Percentiles rank a stretch among this genome's conserved stretches.
Conservation (phyloP, 2,888 invertebrate species). For the Athalia cordata region DNA sequence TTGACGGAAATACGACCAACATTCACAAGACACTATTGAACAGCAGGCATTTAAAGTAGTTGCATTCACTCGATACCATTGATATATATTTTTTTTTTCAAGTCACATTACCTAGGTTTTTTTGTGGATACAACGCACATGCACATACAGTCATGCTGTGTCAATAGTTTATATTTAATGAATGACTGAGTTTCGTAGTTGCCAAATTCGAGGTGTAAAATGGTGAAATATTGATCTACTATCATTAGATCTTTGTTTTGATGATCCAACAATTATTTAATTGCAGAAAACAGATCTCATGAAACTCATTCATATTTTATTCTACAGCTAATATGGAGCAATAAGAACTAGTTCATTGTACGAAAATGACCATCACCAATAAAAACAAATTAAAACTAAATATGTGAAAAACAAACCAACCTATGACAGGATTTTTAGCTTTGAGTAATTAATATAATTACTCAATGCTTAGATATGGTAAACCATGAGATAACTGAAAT, state of each 20-base stretch:
- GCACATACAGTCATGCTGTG: constrained; percentile 51
- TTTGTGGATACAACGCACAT: constrained; percentile 46
- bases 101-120: constrained; percentile 33
- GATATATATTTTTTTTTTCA: constrained; percentile 32
- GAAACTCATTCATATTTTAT: constrained; percentile 53
- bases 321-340: constrained; percentile 45
- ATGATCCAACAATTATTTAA: not conserved
- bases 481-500: constrained; percentile 66
- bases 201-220: too few species aligned
- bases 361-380: constrained; percentile 21
- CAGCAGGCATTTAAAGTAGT: constrained; percentile 42
- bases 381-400: constrained; percentile 19
- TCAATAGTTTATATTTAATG: constrained; percentile 44
- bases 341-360: constrained; percentile 7
- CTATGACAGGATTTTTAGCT: constrained; percentile 48
- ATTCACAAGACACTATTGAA: constrained; percentile 43
- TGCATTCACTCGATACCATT: constrained; percentile 22
- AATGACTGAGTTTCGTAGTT: constrained; percentile 55
- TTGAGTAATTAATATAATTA: constrained; percentile 59
- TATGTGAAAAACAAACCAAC: not conserved
- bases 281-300: not conserved
- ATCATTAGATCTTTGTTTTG: not conserved
- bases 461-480: constrained; percentile 62
- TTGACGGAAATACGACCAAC: constrained; percentile 44
- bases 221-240: not conserved